These are phyloP conservation scores for Oxycera nigricornis DNA, from an alignment of 2,888 invertebrate genomes.

Conservation along the genomic window DNA sequence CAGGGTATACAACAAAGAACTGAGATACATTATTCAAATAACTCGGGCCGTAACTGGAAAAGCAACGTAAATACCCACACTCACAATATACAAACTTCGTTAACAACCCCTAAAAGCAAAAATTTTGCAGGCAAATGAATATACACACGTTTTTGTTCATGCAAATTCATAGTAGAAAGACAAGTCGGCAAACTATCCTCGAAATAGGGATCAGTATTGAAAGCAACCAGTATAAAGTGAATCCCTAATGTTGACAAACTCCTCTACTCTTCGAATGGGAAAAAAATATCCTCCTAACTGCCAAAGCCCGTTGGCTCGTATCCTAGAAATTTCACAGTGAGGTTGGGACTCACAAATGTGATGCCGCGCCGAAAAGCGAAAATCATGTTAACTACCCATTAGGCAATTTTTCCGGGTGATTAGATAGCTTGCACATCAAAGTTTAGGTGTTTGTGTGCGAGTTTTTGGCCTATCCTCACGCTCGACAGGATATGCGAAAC, in stretches of 20 bases:
- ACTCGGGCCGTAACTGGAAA: no score
- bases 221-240: constrained; percentile 5
- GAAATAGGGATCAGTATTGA: not conserved
- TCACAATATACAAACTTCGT: no score
- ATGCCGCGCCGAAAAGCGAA: constrained; percentile 50
- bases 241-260: not conserved
- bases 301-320: not conserved
- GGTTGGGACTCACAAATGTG: no score
- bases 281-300: not conserved
- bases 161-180: not conserved
- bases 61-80: no score
- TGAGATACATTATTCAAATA: no score
- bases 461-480: constrained; percentile 1
- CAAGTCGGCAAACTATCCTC: not conserved
- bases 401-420: constrained; percentile 55
- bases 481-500: not conserved
- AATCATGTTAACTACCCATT: constrained; percentile 56
- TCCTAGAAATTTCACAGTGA: not conserved
- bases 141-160: not conserved
- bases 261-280: not conserved
- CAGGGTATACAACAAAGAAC: no score
- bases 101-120: not conserved
- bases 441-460: constrained; percentile 6
- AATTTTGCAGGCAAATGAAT: not conserved
- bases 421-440: constrained; percentile 46